A percentile compares a stretch with the other conserved stretches of the same genome.
phyloP scores from a whole-genome alignment of 2,113 vertebrate genomes.

The Nematolebias whitei region DNA sequence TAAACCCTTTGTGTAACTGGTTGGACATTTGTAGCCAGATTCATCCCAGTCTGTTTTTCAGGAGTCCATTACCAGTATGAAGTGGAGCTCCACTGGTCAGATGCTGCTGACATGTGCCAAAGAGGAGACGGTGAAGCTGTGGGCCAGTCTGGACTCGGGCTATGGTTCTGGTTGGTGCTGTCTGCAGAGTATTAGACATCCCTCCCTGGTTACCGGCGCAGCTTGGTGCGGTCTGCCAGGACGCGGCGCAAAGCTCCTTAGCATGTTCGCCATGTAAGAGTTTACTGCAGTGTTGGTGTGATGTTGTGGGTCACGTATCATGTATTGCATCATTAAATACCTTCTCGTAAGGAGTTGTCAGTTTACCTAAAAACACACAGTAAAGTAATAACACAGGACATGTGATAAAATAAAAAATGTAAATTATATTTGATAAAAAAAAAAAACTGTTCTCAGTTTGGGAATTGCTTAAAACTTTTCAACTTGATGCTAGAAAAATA shows the following conservation, averaged over 20 bases:
- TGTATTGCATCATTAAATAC: too few relatives aligned
- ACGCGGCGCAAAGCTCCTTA: conserved; percentile 82
- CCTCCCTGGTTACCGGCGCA: conserved; percentile 85
- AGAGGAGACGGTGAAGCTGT: conserved; percentile 93
- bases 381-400: too few relatives aligned
- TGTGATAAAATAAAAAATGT: too few relatives aligned
- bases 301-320: too few relatives aligned
- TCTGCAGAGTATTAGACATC: conserved; percentile 86
- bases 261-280: conserved; percentile 90
- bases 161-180: conserved; percentile 83
- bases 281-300: neutral
- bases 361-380: too few relatives aligned
- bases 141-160: conserved; percentile 78
- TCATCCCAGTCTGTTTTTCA: conserved; percentile 42
- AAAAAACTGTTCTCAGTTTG: too few relatives aligned
- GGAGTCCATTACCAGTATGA: conserved; percentile 90
- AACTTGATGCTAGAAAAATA: too few relatives aligned
- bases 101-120: conserved; percentile 93
- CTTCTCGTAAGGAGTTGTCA: too few relatives aligned
- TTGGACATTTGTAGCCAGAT: too few relatives aligned
- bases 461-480: too few relatives aligned
- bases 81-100: conserved; percentile 90
- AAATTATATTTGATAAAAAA: too few relatives aligned
- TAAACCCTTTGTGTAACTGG: neutral
- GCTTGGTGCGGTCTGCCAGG: conserved; percentile 89